These are phyloP conservation scores for Limanda limanda DNA, from an alignment of 2,113 vertebrate genomes.

Conservation along the genomic window DNA sequence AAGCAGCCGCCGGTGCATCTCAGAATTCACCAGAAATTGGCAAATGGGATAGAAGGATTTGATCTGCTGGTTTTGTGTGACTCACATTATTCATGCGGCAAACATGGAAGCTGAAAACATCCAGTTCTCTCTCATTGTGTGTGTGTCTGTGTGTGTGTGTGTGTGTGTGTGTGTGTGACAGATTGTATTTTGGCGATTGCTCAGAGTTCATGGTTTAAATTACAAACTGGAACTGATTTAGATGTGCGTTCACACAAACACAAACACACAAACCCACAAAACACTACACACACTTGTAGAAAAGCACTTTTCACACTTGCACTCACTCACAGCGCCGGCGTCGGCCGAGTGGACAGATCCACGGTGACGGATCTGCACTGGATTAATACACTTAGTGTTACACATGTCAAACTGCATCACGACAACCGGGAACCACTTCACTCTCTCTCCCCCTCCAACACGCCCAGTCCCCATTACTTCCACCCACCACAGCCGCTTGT, in stretches of 20 bases:
- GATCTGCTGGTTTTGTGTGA: not conserved
- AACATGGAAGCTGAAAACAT: not conserved
- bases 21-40: not conserved
- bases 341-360: conserved; percentile 34
- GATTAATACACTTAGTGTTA: conserved; percentile 57
- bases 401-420: conserved; percentile 53
- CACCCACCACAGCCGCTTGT: conserved; percentile 2
- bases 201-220: conserved; percentile 10
- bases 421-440: conserved; percentile 29
- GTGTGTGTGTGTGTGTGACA: not conserved
- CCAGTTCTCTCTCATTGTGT: not conserved
- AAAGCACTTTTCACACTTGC: conserved; percentile 7
- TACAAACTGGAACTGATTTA: conserved; percentile 35
- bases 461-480: conserved; percentile 10
- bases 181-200: not conserved
- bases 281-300: not conserved
- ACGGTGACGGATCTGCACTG: conserved; percentile 55
- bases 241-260: not conserved
- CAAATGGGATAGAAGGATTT: not conserved
- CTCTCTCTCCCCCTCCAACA: not conserved
- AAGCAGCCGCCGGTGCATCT: not conserved
- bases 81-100: not conserved
- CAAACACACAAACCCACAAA: not conserved
- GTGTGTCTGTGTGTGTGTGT: not conserved
- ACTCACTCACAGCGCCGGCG: conserved; percentile 1